phyloP scores from a whole-genome alignment of 64 coral and sea anemone genomes.

The Porites lutea region DNA sequence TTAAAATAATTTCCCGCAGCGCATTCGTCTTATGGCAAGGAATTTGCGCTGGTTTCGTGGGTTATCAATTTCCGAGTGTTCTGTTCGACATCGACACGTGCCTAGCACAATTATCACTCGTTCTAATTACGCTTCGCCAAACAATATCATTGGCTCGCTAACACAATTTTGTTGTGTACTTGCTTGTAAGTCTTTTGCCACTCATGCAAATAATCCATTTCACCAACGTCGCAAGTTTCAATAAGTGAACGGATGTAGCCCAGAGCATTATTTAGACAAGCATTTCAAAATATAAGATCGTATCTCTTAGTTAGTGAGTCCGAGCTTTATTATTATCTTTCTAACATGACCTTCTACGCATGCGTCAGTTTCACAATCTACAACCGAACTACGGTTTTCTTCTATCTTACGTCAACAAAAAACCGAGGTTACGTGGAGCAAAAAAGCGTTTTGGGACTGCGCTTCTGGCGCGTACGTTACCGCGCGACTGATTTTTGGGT shows the following conservation, averaged over 20 bases:
- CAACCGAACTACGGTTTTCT: not conserved
- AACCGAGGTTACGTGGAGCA: not conserved
- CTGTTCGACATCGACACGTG: conserved; percentile 38
- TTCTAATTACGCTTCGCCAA: conserved; percentile 56
- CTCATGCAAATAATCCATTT: conserved; percentile 61
- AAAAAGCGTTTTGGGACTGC: not conserved
- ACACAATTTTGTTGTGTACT: conserved; percentile 59
- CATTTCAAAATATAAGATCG: conserved; percentile 44
- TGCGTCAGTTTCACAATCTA: not conserved
- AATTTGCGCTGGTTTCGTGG: conserved; percentile 28
- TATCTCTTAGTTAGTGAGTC: conserved; percentile 8
- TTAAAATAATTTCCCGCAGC: conserved; percentile 2
- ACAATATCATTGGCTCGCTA: conserved; percentile 53
- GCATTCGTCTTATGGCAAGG: not conserved
- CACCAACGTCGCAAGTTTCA: conserved; percentile 36
- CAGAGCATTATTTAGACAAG: conserved; percentile 43
- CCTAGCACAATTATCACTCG: conserved; percentile 52
- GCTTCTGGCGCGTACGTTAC: not conserved
- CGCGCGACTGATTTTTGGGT: conserved; percentile 11
- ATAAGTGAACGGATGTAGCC: conserved; percentile 34
- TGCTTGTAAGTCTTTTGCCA: conserved; percentile 29
- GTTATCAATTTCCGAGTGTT: conserved; percentile 45
- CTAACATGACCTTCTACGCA: not conserved
- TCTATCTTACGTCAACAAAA: not conserved
- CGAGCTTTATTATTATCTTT: conserved; percentile 13